These are phyloP conservation scores for Thymelicus sylvestris DNA, from an alignment of 2,888 invertebrate species.

Conservation along the genomic window DNA sequence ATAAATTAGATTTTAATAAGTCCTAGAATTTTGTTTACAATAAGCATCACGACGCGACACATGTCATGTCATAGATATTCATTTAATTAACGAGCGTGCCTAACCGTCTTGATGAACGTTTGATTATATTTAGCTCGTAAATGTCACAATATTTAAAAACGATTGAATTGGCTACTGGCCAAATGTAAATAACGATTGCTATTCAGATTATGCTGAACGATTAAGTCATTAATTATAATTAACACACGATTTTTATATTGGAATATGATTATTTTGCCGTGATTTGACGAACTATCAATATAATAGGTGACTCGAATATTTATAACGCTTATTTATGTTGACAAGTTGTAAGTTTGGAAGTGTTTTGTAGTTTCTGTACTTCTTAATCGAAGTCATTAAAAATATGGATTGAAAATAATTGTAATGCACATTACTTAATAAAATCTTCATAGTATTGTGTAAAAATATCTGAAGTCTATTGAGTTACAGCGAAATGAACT, in stretches of 20 bases:
- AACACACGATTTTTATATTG: too few relatives aligned
- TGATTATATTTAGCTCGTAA: constrained; percentile 26
- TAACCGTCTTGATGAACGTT: constrained; percentile 19
- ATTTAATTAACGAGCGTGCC: constrained; percentile 20
- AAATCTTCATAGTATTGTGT: neutral
- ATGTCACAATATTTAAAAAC: constrained; percentile 31
- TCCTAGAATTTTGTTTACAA: neutral
- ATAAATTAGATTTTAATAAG: too few relatives aligned
- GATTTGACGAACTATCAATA: too few relatives aligned
- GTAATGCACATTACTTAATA: neutral
- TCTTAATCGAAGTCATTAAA: too few relatives aligned
- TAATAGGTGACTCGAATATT: too few relatives aligned
- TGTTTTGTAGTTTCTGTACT: too few relatives aligned
- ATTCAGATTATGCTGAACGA: constrained; percentile 21
- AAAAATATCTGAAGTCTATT: too few relatives aligned
- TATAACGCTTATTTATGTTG: too few relatives aligned
- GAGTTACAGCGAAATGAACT: too few relatives aligned
- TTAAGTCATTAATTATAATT: neutral
- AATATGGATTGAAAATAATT: too few relatives aligned
- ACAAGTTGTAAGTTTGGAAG: too few relatives aligned
- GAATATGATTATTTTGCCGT: too few relatives aligned
- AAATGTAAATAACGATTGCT: constrained; percentile 37
- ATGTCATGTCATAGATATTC: constrained; percentile 13
- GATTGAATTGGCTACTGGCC: constrained; percentile 19
- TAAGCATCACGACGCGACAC: neutral